Base-by-base conservation (phyloP, 2,113 vertebrate species). In the Hucho hucho region DNA sequence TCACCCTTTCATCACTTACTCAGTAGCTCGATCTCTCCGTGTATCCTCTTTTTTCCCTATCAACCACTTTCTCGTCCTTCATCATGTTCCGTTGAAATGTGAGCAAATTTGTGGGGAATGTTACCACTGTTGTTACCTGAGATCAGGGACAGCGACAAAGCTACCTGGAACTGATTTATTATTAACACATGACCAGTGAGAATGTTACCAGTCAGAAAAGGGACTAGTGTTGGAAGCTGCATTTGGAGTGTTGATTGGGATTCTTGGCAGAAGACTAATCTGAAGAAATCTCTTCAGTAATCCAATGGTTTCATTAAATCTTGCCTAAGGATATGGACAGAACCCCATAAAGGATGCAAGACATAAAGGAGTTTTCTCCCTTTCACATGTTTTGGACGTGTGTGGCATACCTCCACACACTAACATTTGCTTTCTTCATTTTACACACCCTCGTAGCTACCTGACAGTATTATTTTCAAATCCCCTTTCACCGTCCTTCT, bases 401-500 rank as follows among this genome's bases (percentile, higher is more conserved):
- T 59, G 2, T 53, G 49, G 49, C 49, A 18, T 18, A 43, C 37
- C 16, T 14, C 12, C 49, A 13, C 14, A 53, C 49, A 18, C 49
- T 53, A 53, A 53, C 49, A 20, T 29, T 29, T 28, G n/a, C 66
- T 9, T 12, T 46, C 20, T n/a, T 46, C 14, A 26, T 22, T 46
- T 69, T 22, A 46, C n/a, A 22, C 29, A 69, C 20, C 66, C n/a
- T 43, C 7, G 3, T 20, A 37, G 28, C 12, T 49, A 6, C 22
- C 13, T 68, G 43, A 14, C 18, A n/a, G 75, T 29, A 66, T 72
- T 20, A 24, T 28, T 72, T 66, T 3, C 59, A 67, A 26, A 70
- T 66, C 72, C 75, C 53, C 49, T 47, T 69, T 43, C 32, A 28
- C 70, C 69, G 18, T 73, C 47, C 65, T 73, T 73, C 71, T 49